Evolutionary conservation across 2,888 invertebrate genomes (phyloP), one percentile per base, ranked within the genome.

Genomic region (Alcis repandata): DNA sequence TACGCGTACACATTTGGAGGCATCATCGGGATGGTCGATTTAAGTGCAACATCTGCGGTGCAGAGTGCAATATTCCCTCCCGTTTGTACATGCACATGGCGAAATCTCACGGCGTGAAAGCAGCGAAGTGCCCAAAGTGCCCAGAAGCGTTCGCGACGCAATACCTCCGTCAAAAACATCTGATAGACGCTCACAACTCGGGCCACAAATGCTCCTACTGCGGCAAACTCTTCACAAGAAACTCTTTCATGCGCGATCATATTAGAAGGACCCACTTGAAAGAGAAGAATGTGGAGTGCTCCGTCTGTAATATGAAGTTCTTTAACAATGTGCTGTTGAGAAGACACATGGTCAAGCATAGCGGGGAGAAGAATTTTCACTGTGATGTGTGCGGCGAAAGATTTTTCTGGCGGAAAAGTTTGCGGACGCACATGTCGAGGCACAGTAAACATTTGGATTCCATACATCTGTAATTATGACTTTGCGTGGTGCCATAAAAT

Each of bases 311-410:
- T 60, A 90, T 91, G 86, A 91, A 90, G 73, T 93, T 93, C 70
- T 92, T 92, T 38, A 92, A 92, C 57, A 90, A 91, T 62, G 89
- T 91, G 4, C 80, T 92, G 7, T 61, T 92, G 9, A 83, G 89
- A 40, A 76, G 91, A 1, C 93, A 92, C 54, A 91, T 92, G 91
- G 87, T 91, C 0, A 92, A 91, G 53, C 92, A 92, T 60, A 92
- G 92, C 45, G 94, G 94, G 1, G 94, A 94, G 41, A 94, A 94
- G 61, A 93, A 92, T 51, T 94, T 94, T 65, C 93, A 95, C 56
- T 95, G 95, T 68, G 94, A 95, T 51, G 84, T 95, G 1, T 95
- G 95, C 63, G 94, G 94, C 0, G 94, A 94, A 67, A 90, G 94
- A 71, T 94, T 95, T 69, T 94, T 94, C 41, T 95, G 95, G 83